A percentile compares a stretch with the other conserved stretches of the same genome.
Evolutionary conservation across 2,888 invertebrate species (phyloP).

Genomic region (Dendrolimus houi): DNA sequence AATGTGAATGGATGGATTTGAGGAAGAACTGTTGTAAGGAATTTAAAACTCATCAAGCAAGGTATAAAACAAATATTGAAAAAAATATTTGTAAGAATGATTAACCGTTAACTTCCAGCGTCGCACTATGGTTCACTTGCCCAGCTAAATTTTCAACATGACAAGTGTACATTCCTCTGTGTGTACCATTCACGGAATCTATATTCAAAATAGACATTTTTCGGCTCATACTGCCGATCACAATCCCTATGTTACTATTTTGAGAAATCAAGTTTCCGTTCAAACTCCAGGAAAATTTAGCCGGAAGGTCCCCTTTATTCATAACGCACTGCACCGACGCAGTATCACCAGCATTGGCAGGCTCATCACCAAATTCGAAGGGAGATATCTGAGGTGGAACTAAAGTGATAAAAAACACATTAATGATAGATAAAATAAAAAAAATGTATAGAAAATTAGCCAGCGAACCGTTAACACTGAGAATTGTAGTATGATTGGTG

Average conservation of each 20-base stretch:
- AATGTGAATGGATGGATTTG: conserved; percentile 87
- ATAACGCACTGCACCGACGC: conserved; percentile 85
- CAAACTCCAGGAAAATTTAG: conserved; percentile 83
- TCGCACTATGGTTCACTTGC: conserved; percentile 79
- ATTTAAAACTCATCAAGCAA: conserved; percentile 6
- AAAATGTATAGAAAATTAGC: conserved; percentile 24
- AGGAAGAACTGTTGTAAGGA: conserved; percentile 77
- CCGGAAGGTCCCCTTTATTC: conserved; percentile 87
- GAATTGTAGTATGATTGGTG: conserved; percentile 74
- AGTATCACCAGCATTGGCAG: conserved; percentile 85
- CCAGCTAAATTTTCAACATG: conserved; percentile 83
- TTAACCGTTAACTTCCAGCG: conserved; percentile 84
- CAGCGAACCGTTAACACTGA: conserved; percentile 79
- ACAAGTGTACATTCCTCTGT: conserved; percentile 86
- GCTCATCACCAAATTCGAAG: conserved; percentile 80
- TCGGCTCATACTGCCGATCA: conserved; percentile 78
- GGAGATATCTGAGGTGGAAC: conserved; percentile 82
- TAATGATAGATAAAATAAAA: conserved; percentile 23
- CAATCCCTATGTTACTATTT: conserved; percentile 74
- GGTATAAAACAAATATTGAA: conserved; percentile 25
- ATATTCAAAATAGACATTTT: conserved; percentile 82
- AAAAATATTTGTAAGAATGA: conserved; percentile 6
- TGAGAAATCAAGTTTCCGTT: conserved; percentile 71
- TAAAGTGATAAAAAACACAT: conserved; percentile 48
- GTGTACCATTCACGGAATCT: conserved; percentile 80